Evolutionary conservation across 2,113 vertebrate species (phyloP).

Genomic region (Arvicanthis niloticus): DNA sequence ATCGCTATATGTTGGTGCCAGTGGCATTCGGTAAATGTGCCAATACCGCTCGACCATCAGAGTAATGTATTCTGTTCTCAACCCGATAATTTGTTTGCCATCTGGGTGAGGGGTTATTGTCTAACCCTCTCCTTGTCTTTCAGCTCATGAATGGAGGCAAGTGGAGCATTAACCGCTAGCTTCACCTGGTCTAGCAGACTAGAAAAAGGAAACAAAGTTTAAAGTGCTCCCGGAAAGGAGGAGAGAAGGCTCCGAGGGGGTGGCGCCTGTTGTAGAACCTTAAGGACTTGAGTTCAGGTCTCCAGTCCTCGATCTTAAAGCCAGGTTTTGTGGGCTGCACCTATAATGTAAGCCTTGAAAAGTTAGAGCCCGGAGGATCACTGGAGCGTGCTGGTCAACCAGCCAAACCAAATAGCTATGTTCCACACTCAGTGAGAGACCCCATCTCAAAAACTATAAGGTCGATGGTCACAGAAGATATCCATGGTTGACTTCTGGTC

Average conservation of each 20-base stretch:
- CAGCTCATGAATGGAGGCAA: neutral
- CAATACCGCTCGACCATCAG: neutral
- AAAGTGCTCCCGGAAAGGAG: neutral
- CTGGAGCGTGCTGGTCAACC: too few relatives aligned
- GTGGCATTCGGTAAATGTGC: too few relatives aligned
- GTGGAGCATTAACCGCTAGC: neutral
- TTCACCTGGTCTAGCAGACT: neutral
- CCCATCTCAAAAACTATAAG: neutral
- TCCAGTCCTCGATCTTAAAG: neutral
- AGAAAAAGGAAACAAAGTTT: neutral
- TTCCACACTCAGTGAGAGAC: neutral
- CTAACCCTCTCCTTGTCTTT: neutral
- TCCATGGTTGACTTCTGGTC: neutral
- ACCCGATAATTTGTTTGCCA: neutral
- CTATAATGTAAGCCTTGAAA: neutral
- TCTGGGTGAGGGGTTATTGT: too few relatives aligned
- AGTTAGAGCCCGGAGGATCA: neutral
- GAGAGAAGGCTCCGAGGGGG: neutral
- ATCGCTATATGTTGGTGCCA: fast-evolving
- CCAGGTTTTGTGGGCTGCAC: neutral
- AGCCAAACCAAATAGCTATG: neutral
- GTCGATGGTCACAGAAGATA: neutral
- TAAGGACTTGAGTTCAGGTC: neutral
- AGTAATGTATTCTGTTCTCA: neutral
- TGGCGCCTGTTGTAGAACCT: too few relatives aligned